Evolutionary conservation across 2,113 vertebrate genomes (phyloP).

Genomic region (Oreotrochilus melanogaster): DNA sequence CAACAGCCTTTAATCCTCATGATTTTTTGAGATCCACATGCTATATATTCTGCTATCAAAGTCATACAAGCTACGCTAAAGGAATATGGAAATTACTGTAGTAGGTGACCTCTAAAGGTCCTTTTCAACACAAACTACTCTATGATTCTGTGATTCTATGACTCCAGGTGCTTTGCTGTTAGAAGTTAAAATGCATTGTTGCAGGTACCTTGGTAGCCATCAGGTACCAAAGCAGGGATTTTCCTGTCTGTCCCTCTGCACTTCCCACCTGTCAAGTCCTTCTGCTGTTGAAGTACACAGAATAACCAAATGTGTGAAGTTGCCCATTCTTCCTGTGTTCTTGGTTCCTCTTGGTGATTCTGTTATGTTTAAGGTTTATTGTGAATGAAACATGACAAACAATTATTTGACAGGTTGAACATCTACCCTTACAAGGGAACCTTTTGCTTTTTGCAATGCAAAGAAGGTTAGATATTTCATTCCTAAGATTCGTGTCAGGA

Average conservation of each 20-base stretch:
- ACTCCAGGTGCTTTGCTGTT: background rate
- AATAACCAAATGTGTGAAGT: background rate
- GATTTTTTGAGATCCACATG: background rate
- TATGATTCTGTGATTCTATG: too few relatives aligned
- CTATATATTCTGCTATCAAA: background rate
- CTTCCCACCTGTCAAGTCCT: background rate
- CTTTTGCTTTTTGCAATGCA: background rate
- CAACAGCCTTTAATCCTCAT: background rate
- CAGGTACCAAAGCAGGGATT: background rate
- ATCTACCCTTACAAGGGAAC: background rate
- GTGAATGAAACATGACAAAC: background rate
- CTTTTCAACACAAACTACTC: too few relatives aligned
- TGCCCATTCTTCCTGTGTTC: background rate
- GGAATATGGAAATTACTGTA: background rate
- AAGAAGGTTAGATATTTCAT: background rate
- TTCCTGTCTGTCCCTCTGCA: background rate
- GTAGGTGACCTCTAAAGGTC: too few relatives aligned
- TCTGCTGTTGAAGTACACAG: background rate
- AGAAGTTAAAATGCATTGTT: background rate
- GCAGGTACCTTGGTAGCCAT: background rate
- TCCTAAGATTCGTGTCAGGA: background rate
- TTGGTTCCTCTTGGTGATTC: background rate
- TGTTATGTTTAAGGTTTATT: background rate
- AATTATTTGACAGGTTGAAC: background rate
- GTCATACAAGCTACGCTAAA: background rate